A percentile compares a stretch with the other conserved stretches of the same genome.
phyloP scores from a whole-genome alignment of 2,113 vertebrate genomes.

The human (Homo sapiens) region DNA sequence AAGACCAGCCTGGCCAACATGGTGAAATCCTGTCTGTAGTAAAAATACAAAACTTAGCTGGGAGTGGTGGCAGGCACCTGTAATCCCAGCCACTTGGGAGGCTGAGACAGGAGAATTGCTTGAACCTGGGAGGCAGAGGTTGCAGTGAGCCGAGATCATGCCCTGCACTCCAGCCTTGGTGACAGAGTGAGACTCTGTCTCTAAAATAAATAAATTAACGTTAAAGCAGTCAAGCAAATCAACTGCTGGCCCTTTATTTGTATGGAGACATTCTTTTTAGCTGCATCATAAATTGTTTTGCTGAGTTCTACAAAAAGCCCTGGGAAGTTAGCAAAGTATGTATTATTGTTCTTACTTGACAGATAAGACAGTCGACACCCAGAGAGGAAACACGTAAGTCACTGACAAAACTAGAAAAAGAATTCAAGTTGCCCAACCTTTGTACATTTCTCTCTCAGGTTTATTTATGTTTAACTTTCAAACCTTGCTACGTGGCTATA shows the following conservation, averaged over 20 bases:
- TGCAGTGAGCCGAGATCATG: not conserved
- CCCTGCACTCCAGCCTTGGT: not conserved
- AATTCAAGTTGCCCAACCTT: not conserved
- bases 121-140: not conserved
- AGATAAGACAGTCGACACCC: not conserved
- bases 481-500: not conserved
- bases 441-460: not conserved
- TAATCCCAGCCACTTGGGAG: not conserved
- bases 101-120: not conserved
- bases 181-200: not conserved
- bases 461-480: conserved; percentile 5
- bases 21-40: not conserved
- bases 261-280: not conserved
- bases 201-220: not conserved
- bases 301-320: not conserved
- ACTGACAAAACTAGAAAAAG: not conserved
- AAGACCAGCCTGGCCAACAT: not conserved
- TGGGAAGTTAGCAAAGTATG: not conserved
- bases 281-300: not conserved
- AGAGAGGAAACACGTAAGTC: not conserved
- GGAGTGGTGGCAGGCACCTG: not conserved
- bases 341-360: not conserved
- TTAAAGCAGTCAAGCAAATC: not conserved
- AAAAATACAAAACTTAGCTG: not conserved
- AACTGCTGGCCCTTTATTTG: not conserved